Conservation (phyloP, 1,140 invertebrate genomes). For the Lasaia peninsularis region DNA sequence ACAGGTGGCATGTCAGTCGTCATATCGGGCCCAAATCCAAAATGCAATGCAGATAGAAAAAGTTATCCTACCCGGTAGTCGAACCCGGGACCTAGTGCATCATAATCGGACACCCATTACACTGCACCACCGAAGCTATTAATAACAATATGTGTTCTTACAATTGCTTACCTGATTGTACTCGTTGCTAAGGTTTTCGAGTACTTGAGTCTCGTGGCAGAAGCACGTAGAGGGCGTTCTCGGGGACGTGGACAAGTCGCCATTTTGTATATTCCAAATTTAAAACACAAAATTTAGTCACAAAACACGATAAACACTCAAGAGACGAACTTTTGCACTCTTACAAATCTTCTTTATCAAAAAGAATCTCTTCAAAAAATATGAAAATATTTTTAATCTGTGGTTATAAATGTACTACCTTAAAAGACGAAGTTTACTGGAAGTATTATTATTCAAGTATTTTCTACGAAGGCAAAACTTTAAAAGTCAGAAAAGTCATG, state of each 20-base stretch:
- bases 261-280: conserved; percentile 32
- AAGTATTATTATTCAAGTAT: too few species aligned
- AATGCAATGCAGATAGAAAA: too few species aligned
- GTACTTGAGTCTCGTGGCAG: conserved; percentile 54
- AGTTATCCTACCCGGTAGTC: too few species aligned
- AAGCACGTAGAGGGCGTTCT: conserved; percentile 44
- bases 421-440: too few species aligned
- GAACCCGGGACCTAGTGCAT: too few species aligned
- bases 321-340: conserved; percentile 14
- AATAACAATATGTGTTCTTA: background rate
- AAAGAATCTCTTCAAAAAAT: conserved; percentile 9
- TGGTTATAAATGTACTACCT: conserved; percentile 5
- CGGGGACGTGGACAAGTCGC: conserved; percentile 54
- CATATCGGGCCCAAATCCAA: too few species aligned
- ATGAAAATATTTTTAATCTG: conserved; percentile 18
- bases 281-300: background rate
- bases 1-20: too few species aligned
- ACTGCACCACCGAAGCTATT: background rate
- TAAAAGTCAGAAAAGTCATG: too few species aligned
- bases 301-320: background rate
- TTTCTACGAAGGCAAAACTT: too few species aligned
- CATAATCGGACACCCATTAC: background rate
- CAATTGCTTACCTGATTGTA: conserved; percentile 45
- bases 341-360: conserved; percentile 6
- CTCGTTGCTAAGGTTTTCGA: conserved; percentile 60